Percentiles rank a stretch among this genome's conserved stretches.
Evolutionary conservation across 2,797 vertebrate species (phyloP).

Genomic region (Lutjanus campechanus): DNA sequence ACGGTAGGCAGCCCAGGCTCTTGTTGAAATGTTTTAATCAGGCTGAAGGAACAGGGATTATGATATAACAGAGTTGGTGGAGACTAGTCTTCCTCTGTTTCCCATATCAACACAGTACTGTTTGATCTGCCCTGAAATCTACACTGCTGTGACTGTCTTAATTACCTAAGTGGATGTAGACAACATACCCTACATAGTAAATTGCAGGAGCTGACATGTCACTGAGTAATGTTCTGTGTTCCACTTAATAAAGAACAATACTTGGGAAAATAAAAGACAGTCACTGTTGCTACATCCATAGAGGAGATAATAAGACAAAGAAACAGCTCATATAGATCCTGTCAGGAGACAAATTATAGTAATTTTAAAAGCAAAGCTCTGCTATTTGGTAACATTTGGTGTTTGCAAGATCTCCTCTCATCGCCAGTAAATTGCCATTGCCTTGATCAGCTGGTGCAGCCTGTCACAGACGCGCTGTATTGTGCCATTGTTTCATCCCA

Average conservation of each 20-base stretch:
- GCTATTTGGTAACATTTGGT: slow-evolving; percentile 78
- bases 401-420: slow-evolving; percentile 69
- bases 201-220: slow-evolving; percentile 74
- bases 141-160: slow-evolving; percentile 80
- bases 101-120: slow-evolving; percentile 77
- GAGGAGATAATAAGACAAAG: slow-evolving; percentile 68
- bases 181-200: slow-evolving; percentile 76
- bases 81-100: slow-evolving; percentile 79
- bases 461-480: slow-evolving; percentile 66
- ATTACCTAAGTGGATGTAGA: slow-evolving; percentile 81
- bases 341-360: slow-evolving; percentile 74
- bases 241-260: slow-evolving; percentile 78
- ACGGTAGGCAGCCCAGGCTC: slow-evolving; percentile 72
- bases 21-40: slow-evolving; percentile 85
- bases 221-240: slow-evolving; percentile 70
- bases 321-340: slow-evolving; percentile 57
- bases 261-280: slow-evolving; percentile 65
- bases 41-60: slow-evolving; percentile 82
- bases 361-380: slow-evolving; percentile 73
- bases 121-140: slow-evolving; percentile 82
- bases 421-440: slow-evolving; percentile 67
- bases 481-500: slow-evolving; percentile 75
- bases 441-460: slow-evolving; percentile 72
- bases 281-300: slow-evolving; percentile 47
- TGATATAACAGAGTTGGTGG: slow-evolving; percentile 82